phyloP scores from a whole-genome alignment of 2,797 vertebrate genomes.

The Oophaga sylvatica region DNA sequence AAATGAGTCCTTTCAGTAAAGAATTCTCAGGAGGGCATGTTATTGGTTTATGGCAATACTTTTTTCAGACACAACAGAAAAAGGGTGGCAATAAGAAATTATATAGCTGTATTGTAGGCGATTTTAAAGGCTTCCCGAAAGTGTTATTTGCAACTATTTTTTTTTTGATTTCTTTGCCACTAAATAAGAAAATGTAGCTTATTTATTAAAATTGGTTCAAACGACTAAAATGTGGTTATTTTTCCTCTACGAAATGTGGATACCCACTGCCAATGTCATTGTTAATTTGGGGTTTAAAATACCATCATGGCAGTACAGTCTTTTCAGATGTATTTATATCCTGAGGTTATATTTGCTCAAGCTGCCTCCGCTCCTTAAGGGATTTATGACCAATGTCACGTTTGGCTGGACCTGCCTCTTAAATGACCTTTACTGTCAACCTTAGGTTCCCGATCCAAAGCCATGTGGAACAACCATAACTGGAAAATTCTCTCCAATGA shows the following conservation, averaged over 20 bases:
- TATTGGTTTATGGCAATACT: constrained; percentile 75
- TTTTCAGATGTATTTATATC: constrained; percentile 71
- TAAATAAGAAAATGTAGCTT: neutral
- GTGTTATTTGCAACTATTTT: constrained; percentile 7
- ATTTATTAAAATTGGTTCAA: neutral
- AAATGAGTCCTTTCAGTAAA: constrained; percentile 85
- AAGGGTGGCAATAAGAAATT: constrained; percentile 66
- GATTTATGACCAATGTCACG: constrained; percentile 70
- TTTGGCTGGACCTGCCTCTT: constrained; percentile 66
- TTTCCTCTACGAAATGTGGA: constrained; percentile 68
- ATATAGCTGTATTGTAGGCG: constrained; percentile 65
- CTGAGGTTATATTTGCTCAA: constrained; percentile 64
- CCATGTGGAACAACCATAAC: constrained; percentile 21
- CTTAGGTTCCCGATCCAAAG: constrained; percentile 51
- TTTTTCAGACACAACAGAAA: constrained; percentile 72
- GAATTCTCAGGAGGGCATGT: constrained; percentile 76
- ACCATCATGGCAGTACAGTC: constrained; percentile 65
- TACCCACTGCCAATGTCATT: constrained; percentile 64
- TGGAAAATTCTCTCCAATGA: constrained; percentile 47
- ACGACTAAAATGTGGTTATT: constrained; percentile 4
- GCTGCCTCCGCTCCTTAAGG: constrained; percentile 64
- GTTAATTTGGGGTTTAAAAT: constrained; percentile 68
- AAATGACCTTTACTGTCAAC: constrained; percentile 65
- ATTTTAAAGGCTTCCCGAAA: constrained; percentile 68
- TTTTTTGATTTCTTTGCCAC: neutral